Evolutionary conservation across 2,113 vertebrate species (phyloP), one percentile per base, ranked within the genome.

Genomic region (Formicarius rufipectus): DNA sequence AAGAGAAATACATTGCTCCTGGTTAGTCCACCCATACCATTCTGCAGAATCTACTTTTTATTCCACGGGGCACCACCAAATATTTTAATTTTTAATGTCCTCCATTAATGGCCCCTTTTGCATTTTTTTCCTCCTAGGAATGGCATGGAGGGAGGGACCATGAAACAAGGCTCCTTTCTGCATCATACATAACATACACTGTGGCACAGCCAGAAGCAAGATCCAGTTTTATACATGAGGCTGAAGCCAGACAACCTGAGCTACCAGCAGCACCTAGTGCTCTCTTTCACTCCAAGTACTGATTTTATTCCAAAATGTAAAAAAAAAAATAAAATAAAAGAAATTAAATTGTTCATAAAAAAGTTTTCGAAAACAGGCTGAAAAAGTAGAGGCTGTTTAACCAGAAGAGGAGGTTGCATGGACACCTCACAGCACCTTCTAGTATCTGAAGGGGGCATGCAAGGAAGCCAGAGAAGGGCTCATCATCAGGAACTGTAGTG

Each of bases 261-360:
- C 17, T 31, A 30, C 15, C 37, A 71, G 31, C 27, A 78, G 45
- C 42, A 62, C 10, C 14, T 23, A 37, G 4, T 7, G 10, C 28
- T 74, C 18, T 49, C 40, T 53, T 44, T 64, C 39, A 24, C 20
- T 68, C 18, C 33, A 24, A 73, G 4, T 40, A 17, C 7, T 28
- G 39, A 31, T 64, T 83, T 68, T n/a, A 7, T 75, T 62, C 15
- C 28, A 37, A 31, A 3, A 3, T 18, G 52, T 28, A 66, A 68
- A 0, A 0, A 80, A 76, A n/a, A n/a, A n/a, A n/a, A n/a, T n/a
- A n/a, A 79, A 13, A 1, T 5, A 35, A n/a, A 66, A 42, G 2
- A 35, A 60, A 66, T 3, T 0, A 74, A 84, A 75, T 20, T 3
- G 0, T n/a, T 44, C 14, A 35, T 83, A 2, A 44, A 52, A 23